Base-by-base conservation (phyloP, 37 sponge, comb jelly and placozoan species). In the Spongilla lacustris region DNA sequence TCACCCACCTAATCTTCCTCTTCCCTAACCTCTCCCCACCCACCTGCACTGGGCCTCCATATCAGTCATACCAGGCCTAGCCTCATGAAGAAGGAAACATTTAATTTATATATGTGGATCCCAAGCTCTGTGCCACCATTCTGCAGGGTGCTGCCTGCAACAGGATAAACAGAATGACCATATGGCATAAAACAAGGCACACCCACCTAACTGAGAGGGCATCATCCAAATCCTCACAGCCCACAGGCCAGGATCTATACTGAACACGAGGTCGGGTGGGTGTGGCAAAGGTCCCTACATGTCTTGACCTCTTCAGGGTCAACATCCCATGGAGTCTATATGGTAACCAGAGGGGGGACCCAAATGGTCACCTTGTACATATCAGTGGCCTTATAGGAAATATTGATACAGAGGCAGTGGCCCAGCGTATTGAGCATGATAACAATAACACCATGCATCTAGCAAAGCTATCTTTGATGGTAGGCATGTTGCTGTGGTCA, bases 161-260 rank as follows among this genome's bases (percentile, higher is more conserved):
- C n/a, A n/a, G n/a, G n/a, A n/a, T n/a, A n/a, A n/a, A n/a, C n/a
- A n/a, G n/a, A n/a, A n/a, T 58, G 1, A 0, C 24, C 66, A 33
- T 79, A 50, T 79, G n/a, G n/a, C n/a, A 50, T 30, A 49, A 23
- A 11, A 12, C 12, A 13, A n/a, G n/a, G n/a, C n/a, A 5, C 11
- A n/a, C 76, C 29, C 30, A 94, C 95, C 89, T 91, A 26, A 94
- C 80, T 38, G 95, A 94, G 35, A 94, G 78, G 2, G 95, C 75
- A 36, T 94, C 95, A 68, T 94, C 95, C 29, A 94, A 88, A 76
- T 94, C 95, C 74, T 94, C 95, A 88, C 95, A 94, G 22, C 95
- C 95, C 49, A 83, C 32, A 21, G n/a, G n/a, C n/a, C n/a, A n/a
- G 95, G 95, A 34, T 94, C 95, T 73, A 94, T 91, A 66, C 92